phyloP scores from a whole-genome alignment of 2,113 vertebrate species.

The Pica pica region DNA sequence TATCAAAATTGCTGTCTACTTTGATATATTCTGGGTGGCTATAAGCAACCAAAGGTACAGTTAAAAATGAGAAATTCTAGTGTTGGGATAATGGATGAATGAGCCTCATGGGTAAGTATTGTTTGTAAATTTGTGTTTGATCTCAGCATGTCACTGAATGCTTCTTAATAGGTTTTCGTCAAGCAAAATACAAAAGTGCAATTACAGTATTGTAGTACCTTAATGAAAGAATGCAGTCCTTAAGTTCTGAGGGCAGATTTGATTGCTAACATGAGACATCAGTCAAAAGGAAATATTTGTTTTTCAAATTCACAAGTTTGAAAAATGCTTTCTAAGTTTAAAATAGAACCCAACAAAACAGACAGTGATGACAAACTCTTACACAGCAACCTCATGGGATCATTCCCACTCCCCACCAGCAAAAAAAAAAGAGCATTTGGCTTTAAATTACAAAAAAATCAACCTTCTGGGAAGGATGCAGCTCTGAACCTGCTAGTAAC shows the following conservation, averaged over 20 bases:
- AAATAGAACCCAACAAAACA: not conserved
- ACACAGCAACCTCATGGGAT: not conserved
- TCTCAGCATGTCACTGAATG: not conserved
- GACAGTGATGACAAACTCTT: not conserved
- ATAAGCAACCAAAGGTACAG: not conserved
- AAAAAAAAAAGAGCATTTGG: not conserved
- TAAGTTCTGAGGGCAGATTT: not conserved
- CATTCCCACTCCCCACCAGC: not conserved
- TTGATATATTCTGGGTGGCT: not conserved
- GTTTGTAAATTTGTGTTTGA: not conserved
- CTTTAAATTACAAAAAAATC: not conserved
- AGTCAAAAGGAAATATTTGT: not conserved
- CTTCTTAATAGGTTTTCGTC: not conserved
- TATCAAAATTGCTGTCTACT: not conserved
- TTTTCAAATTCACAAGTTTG: not conserved
- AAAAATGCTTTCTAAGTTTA: not conserved
- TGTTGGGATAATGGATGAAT: not conserved
- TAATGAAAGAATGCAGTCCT: not conserved
- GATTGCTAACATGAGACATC: not conserved
- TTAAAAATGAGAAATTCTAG: not conserved
- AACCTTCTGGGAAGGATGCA: not conserved
- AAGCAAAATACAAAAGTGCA: not conserved
- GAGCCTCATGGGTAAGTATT: not conserved
- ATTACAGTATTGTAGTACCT: not conserved
- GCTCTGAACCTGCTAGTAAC: not conserved